Base-by-base conservation (phyloP, 2,888 invertebrate species). In the Orchesellides sinensis region DNA sequence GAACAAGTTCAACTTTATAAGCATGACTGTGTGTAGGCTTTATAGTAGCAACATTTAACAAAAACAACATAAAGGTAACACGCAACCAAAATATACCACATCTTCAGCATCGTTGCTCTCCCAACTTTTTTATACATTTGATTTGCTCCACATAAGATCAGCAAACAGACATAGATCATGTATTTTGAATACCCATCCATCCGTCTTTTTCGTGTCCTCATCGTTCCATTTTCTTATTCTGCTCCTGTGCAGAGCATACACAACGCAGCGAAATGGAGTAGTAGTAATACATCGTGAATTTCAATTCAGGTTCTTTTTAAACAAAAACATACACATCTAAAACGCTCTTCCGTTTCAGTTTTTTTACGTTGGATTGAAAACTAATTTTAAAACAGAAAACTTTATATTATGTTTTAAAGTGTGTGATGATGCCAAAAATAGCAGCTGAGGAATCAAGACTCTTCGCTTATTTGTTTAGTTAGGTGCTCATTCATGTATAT, bases 391-490 rank as follows among this genome's bases (percentile, higher is more conserved):
- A n/a, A 52, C 32, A 19, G 35, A 69, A 32, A 52, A 12, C 27
- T 40, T 23, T 25, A 23, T 56, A 27, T 21, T 69, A 27, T 35
- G 52, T 52, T 61, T 32, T 29, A 35, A 32, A 61, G 32, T 17
- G 19, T 6, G 25, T 17, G 54, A 32, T 54, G 72, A 56, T 72
- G 59, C 59, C 72, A 72, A 72, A 72, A 72, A 72, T 72, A 72
- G 72, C 56, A 25, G 59, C 59, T 72, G 72, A 72, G 45, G 35
- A 70, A 65, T 35, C 52, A 65, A 49, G 65, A 74, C 17, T 65
- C 32, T 1, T 19, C 10, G 29, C 19, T 75, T 27, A 54, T 25
- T 66, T 54, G 23, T 56, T 40, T 52, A 29, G 14, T 19, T 27
- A n/a, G n/a, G n/a, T n/a, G n/a, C n/a, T n/a, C n/a, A n/a, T n/a